phyloP scores from a whole-genome alignment of 2,797 vertebrate genomes.

The Mormyrops boulengeri region DNA sequence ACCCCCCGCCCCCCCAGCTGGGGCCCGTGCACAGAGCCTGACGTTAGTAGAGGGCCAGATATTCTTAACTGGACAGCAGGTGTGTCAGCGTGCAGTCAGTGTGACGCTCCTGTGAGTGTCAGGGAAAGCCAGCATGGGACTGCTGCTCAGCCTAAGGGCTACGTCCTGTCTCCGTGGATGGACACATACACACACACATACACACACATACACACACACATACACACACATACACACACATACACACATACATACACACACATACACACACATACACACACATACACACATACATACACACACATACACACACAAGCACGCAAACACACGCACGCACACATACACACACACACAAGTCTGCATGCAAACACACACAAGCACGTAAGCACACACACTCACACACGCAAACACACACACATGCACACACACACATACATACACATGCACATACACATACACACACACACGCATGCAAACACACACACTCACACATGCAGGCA shows the following conservation, averaged over 20 bases:
- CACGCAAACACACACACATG: not conserved
- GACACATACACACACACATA: not conserved
- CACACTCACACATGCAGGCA: not conserved
- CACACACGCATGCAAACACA: too few relatives aligned
- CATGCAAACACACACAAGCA: not conserved
- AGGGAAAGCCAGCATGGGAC: conserved; percentile 52
- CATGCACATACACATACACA: too few relatives aligned
- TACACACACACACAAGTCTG: not conserved
- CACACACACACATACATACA: too few relatives aligned
- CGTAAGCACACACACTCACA: not conserved
- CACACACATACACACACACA: conserved; percentile 30
- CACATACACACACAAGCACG: not conserved
- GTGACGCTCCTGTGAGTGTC: conserved; percentile 46
- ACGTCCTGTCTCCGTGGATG: conserved; percentile 35
- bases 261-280: not conserved
- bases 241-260: not conserved
- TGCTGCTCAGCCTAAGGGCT: conserved; percentile 39
- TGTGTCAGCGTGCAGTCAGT: conserved; percentile 38
- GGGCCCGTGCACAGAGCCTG: not conserved
- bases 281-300: not conserved
- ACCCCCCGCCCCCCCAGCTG: not conserved
- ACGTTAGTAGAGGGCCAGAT: conserved; percentile 39
- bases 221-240: not conserved
- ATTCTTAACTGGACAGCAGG: conserved; percentile 43
- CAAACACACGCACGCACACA: not conserved